Base-by-base conservation (phyloP, 2,113 vertebrate genomes). In the Zonotrichia leucophrys region DNA sequence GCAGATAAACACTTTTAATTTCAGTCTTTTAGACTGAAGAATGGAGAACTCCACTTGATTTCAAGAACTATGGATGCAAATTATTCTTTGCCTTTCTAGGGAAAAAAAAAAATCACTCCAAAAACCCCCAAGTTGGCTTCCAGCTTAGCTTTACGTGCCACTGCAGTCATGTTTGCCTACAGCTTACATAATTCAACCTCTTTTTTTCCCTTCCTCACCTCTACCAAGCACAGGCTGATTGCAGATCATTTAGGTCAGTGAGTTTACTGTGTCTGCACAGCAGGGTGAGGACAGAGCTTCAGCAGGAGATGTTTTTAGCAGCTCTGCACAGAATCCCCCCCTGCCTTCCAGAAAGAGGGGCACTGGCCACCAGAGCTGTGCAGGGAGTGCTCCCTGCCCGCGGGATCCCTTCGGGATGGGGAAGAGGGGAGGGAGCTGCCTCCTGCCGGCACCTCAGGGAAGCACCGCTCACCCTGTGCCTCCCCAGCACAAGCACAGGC, bases 151-250 rank as follows among this genome's bases (percentile, higher is more conserved):
- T 92, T 56, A 60, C n/a, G 20, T 5, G 4, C n/a, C 67, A 62
- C 13, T 87, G 70, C 62, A 63, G 10, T 52, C 60, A 18, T 10
- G 62, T 85, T 59, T 89, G 23, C 60, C 53, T 87, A 19, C 69
- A 50, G 41, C 27, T 50, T 28, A 44, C 0, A 0, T n/a, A 72
- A 83, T 33, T 58, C 31, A 27, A 27, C n/a, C 23, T 68, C 12
- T 37, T 15, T 27, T n/a, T 3, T 4, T 3, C 10, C 12, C 31
- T 33, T 49, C 17, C 20, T 68, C 33, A n/a, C 55, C 33, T 58
- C 55, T 10, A 15, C 55, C 62, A 31, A 53, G 30, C 37, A n/a
- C n/a, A 27, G 52, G 22, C 41, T 37, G 35, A 30, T 0, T 64
- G 66, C 58, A 81, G 70, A 53, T 42, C 37, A 47, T 15, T 37